Base-by-base conservation (phyloP, 2,888 invertebrate genomes). In the Drosophila longiperda region DNA sequence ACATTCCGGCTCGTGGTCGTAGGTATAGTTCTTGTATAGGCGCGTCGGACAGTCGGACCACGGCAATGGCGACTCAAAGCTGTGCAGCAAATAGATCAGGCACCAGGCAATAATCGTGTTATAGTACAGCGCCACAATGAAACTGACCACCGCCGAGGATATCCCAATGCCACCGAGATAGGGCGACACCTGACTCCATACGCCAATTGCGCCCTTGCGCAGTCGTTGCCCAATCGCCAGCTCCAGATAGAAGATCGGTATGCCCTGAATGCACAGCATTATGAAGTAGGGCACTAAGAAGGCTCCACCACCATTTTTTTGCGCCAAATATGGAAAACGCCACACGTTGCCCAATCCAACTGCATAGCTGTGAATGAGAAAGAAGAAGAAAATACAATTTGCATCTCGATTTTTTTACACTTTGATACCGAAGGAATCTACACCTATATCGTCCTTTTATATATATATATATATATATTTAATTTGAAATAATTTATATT, bases 81-180 rank as follows among this genome's bases (percentile, higher is more conserved):
- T 98, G 94, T 97, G 97, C 81, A 97, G 96, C 91, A 98, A 96
- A 94, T 98, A 99, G 93, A 98, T 98, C 91, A 99, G 95, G 92
- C 98, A 98, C 99, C 99, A 99, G 72, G 98, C 98, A 83, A 99
- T 98, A 87, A 99, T 99, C 71, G 98, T 98, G 93, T 99, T 99
- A 94, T 99, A 99, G 93, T 99, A 99, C 78, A 99, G 94, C 15
- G 98, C 98, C 77, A 99, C 98, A 92, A 98, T 97, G 94, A 98
- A 99, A 1, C 98, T 98, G 38, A 99, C 99, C 76, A 99, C 97
- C 1, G 98, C 98, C 65, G 98, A 98, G 91, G 98, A 98, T 82
- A 99, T 96, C 26, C 99, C 98, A 67, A 98, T 98, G 17, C 98
- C 98, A 23, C 96, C 97, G 84, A 97, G 93, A 92, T 96, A 98